phyloP scores from a whole-genome alignment of 2,888 invertebrate species.

The Cerastoderma edule region DNA sequence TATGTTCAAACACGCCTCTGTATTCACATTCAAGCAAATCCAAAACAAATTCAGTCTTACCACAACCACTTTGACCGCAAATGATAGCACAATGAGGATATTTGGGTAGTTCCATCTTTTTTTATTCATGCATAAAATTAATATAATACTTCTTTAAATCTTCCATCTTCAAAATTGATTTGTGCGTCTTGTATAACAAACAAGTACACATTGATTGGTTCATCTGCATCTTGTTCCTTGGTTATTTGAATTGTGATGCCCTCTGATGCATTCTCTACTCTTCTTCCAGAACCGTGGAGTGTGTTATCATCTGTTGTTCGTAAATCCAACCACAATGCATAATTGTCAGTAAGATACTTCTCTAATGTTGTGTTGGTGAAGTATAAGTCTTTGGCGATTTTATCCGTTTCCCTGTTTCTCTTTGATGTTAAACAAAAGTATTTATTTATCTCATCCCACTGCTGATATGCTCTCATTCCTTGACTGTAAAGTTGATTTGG shows the following conservation, averaged over 20 bases:
- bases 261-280: constrained; percentile 50
- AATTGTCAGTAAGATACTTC: constrained; percentile 41
- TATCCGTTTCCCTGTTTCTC: constrained; percentile 28
- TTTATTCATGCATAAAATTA: constrained; percentile 21
- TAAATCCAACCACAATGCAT: constrained; percentile 51
- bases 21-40: constrained; percentile 44
- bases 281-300: constrained; percentile 54
- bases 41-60: constrained; percentile 46
- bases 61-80: constrained; percentile 49
- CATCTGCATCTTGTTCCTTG: constrained; percentile 34
- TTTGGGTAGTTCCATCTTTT: constrained; percentile 41
- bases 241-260: constrained; percentile 54
- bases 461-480: constrained; percentile 56
- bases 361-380: constrained; percentile 30
- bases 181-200: constrained; percentile 57
- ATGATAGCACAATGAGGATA: constrained; percentile 46
- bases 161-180: constrained; percentile 54
- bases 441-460: constrained; percentile 58
- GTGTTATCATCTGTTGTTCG: constrained; percentile 48
- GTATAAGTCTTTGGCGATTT: constrained; percentile 35
- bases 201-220: constrained; percentile 44
- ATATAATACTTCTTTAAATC: constrained; percentile 38
- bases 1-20: constrained; percentile 37
- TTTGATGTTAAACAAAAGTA: constrained; percentile 35
- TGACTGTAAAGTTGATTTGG: constrained; percentile 63